phyloP scores from a whole-genome alignment of 2,113 vertebrate species.

The Oriolus oriolus region DNA sequence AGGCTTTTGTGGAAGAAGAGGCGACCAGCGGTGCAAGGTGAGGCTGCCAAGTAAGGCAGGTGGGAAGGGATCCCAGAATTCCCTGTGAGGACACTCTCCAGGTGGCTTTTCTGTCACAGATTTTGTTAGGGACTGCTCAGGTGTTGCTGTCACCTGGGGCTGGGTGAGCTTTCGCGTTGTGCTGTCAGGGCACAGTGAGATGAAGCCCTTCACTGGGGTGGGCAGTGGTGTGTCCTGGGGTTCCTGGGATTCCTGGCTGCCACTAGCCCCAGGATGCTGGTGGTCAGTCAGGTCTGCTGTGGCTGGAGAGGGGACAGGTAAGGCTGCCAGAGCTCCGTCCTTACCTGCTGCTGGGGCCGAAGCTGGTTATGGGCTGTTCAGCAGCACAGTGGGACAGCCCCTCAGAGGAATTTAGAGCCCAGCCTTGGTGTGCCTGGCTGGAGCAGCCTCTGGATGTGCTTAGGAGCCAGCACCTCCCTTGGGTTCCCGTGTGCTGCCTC shows the following conservation, averaged over 20 bases:
- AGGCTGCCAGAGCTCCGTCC: not conserved
- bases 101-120: not conserved
- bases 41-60: not conserved
- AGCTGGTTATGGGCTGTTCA: not conserved
- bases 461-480: not conserved
- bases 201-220: no score
- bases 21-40: slow-evolving; percentile 49
- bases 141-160: not conserved
- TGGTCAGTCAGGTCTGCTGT: not conserved
- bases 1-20: slow-evolving; percentile 67
- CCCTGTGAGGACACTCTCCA: no score
- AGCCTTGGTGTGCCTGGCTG: not conserved
- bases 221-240: accelerated
- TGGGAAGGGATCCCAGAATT: not conserved
- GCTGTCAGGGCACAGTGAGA: not conserved
- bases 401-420: not conserved
- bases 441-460: not conserved
- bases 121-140: not conserved
- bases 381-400: accelerated
- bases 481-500: accelerated
- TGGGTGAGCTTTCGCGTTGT: not conserved
- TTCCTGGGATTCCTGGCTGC: not conserved
- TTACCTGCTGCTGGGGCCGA: accelerated
- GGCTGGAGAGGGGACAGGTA: no score
- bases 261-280: not conserved